These are phyloP conservation scores for Adrianichthys oophorus DNA, from an alignment of 2,797 vertebrate species.

Conservation along the genomic window DNA sequence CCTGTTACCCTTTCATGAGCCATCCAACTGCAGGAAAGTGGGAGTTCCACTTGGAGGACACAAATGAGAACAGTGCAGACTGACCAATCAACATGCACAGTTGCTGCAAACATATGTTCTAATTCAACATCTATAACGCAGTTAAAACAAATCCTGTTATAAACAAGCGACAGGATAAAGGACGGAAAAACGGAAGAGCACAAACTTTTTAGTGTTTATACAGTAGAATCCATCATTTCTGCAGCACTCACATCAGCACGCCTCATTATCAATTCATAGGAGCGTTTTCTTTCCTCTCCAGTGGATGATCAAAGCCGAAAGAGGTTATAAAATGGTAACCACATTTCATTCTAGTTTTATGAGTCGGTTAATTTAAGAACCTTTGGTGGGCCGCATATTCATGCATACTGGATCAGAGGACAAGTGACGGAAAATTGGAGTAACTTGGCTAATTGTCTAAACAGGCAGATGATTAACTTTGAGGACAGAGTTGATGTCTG, in stretches of 20 bases:
- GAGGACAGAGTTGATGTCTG: neutral
- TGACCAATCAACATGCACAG: too few species aligned
- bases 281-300: slow-evolving; percentile 44
- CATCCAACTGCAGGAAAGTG: too few species aligned
- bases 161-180: too few species aligned
- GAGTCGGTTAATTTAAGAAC: slow-evolving; percentile 57
- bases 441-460: slow-evolving; percentile 20
- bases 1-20: too few species aligned
- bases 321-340: slow-evolving; percentile 67
- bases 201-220: slow-evolving; percentile 15
- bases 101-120: too few species aligned
- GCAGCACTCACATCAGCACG: slow-evolving; percentile 37
- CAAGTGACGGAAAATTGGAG: slow-evolving; percentile 20
- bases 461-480: slow-evolving; percentile 15
- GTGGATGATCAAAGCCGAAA: slow-evolving; percentile 60
- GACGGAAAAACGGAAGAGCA: too few species aligned
- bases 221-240: slow-evolving; percentile 23
- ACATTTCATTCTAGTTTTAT: slow-evolving; percentile 60
- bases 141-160: too few species aligned
- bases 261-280: slow-evolving; percentile 55
- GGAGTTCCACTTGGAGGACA: too few species aligned
- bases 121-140: too few species aligned
- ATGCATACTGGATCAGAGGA: slow-evolving; percentile 26
- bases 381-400: slow-evolving; percentile 31
- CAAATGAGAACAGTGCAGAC: too few species aligned